Base-by-base conservation (phyloP, 2,888 invertebrate genomes). In the Bombyx huttoni region DNA sequence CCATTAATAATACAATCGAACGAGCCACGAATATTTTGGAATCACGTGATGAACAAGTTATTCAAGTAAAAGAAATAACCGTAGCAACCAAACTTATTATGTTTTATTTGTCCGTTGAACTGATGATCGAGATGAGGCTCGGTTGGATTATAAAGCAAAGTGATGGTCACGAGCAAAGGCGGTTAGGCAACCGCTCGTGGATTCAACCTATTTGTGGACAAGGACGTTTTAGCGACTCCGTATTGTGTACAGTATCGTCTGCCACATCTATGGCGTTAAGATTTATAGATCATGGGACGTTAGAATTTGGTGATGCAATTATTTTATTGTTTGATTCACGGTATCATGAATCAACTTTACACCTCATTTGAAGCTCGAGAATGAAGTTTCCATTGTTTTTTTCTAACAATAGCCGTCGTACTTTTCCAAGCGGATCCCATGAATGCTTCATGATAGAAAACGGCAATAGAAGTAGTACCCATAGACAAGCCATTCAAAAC, bases 111-210 rank as follows among this genome's bases (percentile, higher is more conserved):
- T 40, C 40, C 65, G 68, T 66, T 67, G 55, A 49, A 54, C 66
- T 63, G 75, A 80, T 80, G 79, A 81, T 40, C 12, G 12, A 40
- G 12, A 40, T 40, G 40, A 2, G 40, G 40, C 40, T 70, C 70
- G 63, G 68, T 68, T 67, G 69, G 71, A 75, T 74, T 73, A 75
- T 74, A 48, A 46, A 51, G 74, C 75, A 72, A 77, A 78, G 80
- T 83, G 83, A 82, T 81, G 68, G 71, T 57, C 59, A 64, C 75
- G 73, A 78, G 70, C 81, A 82, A 83, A 84, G 81, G 74, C 66
- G 72, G 65, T 83, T 81, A 69, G 66, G 76, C 67, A 82, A 63
- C 62, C 59, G 68, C 68, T 71, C 72, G 70, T 71, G 71, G 68
- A 73, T 78, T 73, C 72, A 78, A 79, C 80, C 81, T 71, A 77